phyloP scores from a whole-genome alignment of 1,140 invertebrate genomes.

The Tetramorium simillimum region DNA sequence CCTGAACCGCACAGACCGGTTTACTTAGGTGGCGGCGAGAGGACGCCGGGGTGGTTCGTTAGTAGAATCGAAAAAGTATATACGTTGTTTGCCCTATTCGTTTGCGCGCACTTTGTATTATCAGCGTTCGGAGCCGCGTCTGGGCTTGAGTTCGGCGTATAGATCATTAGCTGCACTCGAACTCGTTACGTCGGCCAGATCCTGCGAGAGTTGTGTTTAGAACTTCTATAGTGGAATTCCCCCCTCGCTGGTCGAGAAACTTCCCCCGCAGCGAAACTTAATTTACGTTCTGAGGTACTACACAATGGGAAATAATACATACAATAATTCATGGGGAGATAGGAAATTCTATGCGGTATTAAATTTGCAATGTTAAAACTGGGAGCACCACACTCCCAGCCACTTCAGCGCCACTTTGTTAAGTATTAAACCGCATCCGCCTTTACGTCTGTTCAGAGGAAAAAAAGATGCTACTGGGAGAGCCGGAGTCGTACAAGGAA shows the following conservation, averaged over 20 bases:
- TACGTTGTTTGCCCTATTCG: constrained; percentile 30
- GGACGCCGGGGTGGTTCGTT: constrained; percentile 32
- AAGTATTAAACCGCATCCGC: background rate
- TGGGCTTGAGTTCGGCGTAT: constrained; percentile 36
- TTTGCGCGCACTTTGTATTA: constrained; percentile 29
- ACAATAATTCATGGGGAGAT: background rate
- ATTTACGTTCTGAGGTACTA: constrained; percentile 38
- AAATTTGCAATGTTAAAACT: constrained; percentile 20
- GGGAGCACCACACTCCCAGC: background rate
- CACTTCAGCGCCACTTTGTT: background rate
- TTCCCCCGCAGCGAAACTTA: constrained; percentile 35
- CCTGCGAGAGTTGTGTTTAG: constrained; percentile 55
- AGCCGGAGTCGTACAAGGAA: background rate
- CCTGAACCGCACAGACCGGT: background rate
- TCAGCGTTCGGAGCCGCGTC: constrained; percentile 18
- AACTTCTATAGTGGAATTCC: constrained; percentile 46
- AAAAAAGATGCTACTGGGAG: background rate
- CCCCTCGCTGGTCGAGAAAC: constrained; percentile 29
- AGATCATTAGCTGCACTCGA: constrained; percentile 57
- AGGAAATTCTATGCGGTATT: constrained; percentile 9
- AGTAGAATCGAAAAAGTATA: constrained; percentile 28
- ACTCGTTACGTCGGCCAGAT: constrained; percentile 64
- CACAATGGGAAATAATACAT: constrained; percentile 44
- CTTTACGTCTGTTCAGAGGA: background rate
- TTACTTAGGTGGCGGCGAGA: background rate